Base-by-base conservation (phyloP, 2,797 vertebrate genomes). In the Gymnothorax reevesii region DNA sequence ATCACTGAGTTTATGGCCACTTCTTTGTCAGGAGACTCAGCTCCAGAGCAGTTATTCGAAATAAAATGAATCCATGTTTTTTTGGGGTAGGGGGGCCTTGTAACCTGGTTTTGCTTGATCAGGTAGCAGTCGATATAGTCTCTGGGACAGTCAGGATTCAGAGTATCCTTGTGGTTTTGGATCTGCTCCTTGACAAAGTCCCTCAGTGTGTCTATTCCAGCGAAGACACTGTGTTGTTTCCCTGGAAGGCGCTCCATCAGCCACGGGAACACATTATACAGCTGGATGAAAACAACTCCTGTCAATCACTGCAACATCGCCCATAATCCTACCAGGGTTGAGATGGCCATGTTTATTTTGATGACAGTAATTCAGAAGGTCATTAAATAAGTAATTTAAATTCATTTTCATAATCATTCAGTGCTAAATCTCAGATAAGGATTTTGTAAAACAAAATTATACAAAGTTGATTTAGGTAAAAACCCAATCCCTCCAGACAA, bases 121-220 rank as follows among this genome's bases (percentile, higher is more conserved):
- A 97, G 93, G 88, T 96, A 96, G 86, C 93, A 94, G 92, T 97
- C 95, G 0, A 95, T 96, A 66, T 91, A 95, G 88, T 96, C 95
- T 85, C 91, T 88, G 0, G 94, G 95, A 27, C 87, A 87, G 62
- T 33, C 89, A 0, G 86, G 90, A 57, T 95, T 92, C 60, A 96
- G 57, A 0, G 85, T 95, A 0, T 94, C 87, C 85, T 86, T 85
- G 86, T 96, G 95, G 71, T 90, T 90, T 73, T 95, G 73, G 12
- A 95, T 90, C 66, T 91, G 94, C 62, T 57, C 85, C 42, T 20
- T 54, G 42, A 94, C n/a, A 85, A 96, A 96, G 0, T 2, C 54
- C 64, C 79, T 92, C 33, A 96, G 0, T 10, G 93, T 88, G 0
- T 94, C 73, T 0, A 92, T 0, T 0, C 89, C 3, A 0, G 82